Conservation (phyloP, 1,140 invertebrate species). For the Drosophila oshimai region DNA sequence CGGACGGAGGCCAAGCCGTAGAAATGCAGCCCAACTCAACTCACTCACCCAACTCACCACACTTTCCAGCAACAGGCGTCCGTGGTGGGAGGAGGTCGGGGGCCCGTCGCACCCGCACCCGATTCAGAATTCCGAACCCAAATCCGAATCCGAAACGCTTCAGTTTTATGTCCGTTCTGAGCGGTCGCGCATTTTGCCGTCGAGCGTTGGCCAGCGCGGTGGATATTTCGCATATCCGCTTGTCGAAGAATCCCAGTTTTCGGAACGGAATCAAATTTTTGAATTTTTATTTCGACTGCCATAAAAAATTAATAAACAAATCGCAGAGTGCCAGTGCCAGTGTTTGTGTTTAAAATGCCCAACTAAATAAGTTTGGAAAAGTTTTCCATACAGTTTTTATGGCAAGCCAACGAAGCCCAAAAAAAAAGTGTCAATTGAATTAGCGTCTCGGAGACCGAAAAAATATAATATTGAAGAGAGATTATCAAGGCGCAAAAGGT, state of each 20-base stretch:
- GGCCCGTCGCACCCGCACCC: conserved; percentile 17
- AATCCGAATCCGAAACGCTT: conserved; percentile 21
- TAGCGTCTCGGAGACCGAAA: conserved; percentile 47
- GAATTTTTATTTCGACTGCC: conserved; percentile 13
- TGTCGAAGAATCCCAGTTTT: conserved; percentile 13
- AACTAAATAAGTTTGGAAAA: conserved; percentile 47
- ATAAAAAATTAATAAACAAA: conserved; percentile 46
- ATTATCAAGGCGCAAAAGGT: conserved; percentile 51
- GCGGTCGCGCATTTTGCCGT: conserved; percentile 73
- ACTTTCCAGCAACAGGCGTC: conserved; percentile 19
- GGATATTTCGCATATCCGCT: conserved; percentile 58
- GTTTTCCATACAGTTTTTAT: conserved; percentile 68
- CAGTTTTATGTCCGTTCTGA: conserved; percentile 46
- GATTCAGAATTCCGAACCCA: not conserved
- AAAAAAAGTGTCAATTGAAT: conserved; percentile 73
- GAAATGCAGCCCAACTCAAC: conserved; percentile 33
- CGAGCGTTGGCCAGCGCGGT: conserved; percentile 75
- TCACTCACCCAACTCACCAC: conserved; percentile 39
- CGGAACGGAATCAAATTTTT: conserved; percentile 18
- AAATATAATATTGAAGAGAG: conserved; percentile 14
- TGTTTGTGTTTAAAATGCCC: conserved; percentile 42
- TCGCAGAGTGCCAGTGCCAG: conserved; percentile 11
- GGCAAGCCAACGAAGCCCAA: conserved; percentile 1
- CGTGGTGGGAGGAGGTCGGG: not conserved
- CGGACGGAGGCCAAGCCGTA: conserved; percentile 45